Base-by-base conservation (phyloP, 2,888 invertebrate species). In the Hypercompe scribonia region DNA sequence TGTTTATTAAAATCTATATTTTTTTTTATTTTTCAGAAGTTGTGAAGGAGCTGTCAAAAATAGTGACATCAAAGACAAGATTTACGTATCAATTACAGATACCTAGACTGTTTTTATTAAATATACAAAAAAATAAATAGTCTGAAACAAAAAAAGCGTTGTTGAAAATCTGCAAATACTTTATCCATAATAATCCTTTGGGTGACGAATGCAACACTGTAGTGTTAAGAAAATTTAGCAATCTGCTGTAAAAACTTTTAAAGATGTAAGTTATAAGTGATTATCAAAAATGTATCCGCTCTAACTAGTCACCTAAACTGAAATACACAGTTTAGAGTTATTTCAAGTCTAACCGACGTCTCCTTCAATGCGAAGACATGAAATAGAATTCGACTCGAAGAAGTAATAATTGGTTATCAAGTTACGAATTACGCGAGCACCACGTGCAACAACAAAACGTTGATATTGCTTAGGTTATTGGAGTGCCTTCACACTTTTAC, bases 1-100 rank as follows among this genome's bases (percentile, higher is more conserved):
- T 77, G 79, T 82, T 83, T 80, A 79, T 80, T 83, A 79, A 78
- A 83, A 77, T 75, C 70, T 69, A 75, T 79, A 33, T 72, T 77
- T 80, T 75, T n/a, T 79, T 42, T 65, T 42, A 42, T 66, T 31
- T 66, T 66, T 46, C 66, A 66, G 66, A 66, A 66, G 42, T 31
- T 39, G 10, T 4, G 46, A 46, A 46, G 66, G 4, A 11, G 39
- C 66, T 46, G 24, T 46, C 21, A 18, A 46, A 46, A 18, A 33
- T 42, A 3, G 2, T 66, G 21, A 66, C 24, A 21, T 66, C 24
- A 33, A n/a, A 28, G 21, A 36, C 33, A 15, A 58, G 28, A 3
- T 5, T 15, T 31, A 61, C 8, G 5, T 31, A 5, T 31, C 15
- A 28, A 28, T 58, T 58, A 3, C 5, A 58, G 28, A 58, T 58